Evolutionary conservation across 2,113 vertebrate genomes (phyloP).

Genomic region (Cephalopholis sonnerati): DNA sequence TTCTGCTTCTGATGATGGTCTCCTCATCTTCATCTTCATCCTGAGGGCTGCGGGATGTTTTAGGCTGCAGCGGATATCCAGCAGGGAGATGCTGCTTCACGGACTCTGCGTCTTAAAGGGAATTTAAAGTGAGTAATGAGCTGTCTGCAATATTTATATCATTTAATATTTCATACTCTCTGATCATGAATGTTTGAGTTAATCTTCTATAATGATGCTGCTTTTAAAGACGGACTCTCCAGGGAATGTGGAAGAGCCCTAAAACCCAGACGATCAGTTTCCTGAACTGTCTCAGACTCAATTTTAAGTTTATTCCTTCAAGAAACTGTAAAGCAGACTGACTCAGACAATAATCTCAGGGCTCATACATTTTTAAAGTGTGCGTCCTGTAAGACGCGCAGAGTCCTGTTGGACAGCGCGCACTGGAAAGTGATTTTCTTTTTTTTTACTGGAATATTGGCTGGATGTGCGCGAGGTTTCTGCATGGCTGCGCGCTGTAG

Average conservation of each 20-base stretch:
- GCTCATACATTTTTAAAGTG: not conserved
- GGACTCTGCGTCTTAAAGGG: not conserved
- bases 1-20: not conserved
- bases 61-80: not conserved
- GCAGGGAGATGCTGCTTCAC: constrained; percentile 11
- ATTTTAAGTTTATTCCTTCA: not conserved
- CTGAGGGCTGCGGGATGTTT: constrained; percentile 1
- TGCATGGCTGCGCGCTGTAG: constrained; percentile 36
- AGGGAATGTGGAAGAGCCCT: not conserved
- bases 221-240: not conserved
- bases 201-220: not conserved
- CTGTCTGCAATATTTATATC: not conserved
- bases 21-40: not conserved
- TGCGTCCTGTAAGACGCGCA: not conserved
- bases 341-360: not conserved
- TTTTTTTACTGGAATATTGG: constrained; percentile 15
- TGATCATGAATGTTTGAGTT: not conserved
- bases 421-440: not conserved
- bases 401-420: not conserved
- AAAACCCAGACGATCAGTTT: not conserved
- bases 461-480: constrained; percentile 21
- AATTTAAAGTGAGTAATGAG: constrained; percentile 53
- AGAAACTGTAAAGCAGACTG: not conserved
- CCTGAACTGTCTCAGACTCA: no score
- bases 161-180: not conserved